Base-by-base conservation (phyloP, 2,888 invertebrate genomes). In the Drosophila kanekoi region DNA sequence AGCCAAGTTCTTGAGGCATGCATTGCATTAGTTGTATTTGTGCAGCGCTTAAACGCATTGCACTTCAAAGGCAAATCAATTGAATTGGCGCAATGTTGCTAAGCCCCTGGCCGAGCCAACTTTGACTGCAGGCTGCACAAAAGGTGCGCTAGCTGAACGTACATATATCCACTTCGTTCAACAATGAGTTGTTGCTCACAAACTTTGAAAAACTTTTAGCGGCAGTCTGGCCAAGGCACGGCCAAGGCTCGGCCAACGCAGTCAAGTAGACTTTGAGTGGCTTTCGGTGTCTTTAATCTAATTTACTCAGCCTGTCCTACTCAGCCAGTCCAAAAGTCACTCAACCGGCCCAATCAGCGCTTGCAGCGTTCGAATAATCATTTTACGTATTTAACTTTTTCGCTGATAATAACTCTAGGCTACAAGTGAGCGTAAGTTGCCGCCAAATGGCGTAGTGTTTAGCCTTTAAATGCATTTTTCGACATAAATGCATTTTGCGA, bases 1-100 rank as follows among this genome's bases (percentile, higher is more conserved):
- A 77, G 54, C 59, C 41, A 77, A 83, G 58, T 80, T 80, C 69
- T 59, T 28, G 70, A 70, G 44, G 63, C 63, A 66, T 60, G 53
- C 65, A 64, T 62, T 77, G 80, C 84, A 84, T 81, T 84, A 78
- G 85, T 76, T 81, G 66, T 85, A 76, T 81, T 85, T 81, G 79
- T 63, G 54, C 57, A 71, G 77, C 56, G 76, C 81, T 81, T 76
- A 75, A 79, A 65, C 66, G 76, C 72, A 71, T 69, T 68, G 68
- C 79, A 69, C 77, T 83, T 64, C 56, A 67, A 65, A 73, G 59
- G 58, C 79, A 81, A 81, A 81, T 81, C 81, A 81, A 81, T 81
- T 84, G 82, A 78, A 78, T 81, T 83, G 81, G 71, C 57, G 68
- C 71, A 84, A 64, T 82, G 80, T 72, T 80, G 72, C 72, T 64